phyloP scores from a whole-genome alignment of 2,888 invertebrate species.

The Tolmerus cingulatus region DNA sequence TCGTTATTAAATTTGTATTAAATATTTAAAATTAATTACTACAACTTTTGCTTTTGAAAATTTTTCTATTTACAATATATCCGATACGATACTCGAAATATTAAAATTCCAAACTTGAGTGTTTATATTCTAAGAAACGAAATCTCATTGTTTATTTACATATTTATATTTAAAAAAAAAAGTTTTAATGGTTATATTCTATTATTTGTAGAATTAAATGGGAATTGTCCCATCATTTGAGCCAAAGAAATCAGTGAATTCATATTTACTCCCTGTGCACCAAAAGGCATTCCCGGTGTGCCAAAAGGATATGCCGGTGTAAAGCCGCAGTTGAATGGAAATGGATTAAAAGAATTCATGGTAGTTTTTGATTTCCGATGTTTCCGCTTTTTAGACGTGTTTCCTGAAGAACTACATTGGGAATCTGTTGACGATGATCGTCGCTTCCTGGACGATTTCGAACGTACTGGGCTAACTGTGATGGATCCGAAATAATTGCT shows the following conservation, averaged over 20 bases:
- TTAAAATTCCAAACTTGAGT: too few relatives aligned
- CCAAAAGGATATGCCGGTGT: not conserved
- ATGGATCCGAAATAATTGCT: not conserved
- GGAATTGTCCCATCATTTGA: constrained; percentile 43
- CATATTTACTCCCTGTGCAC: not conserved
- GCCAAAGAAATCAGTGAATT: constrained; percentile 40
- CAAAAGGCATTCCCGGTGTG: not conserved
- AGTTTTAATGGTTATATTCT: not conserved
- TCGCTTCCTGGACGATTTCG: not conserved
- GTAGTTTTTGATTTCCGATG: not conserved
- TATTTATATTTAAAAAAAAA: not conserved
- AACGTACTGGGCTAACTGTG: not conserved
- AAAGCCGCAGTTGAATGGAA: not conserved
- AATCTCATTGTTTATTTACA: too few relatives aligned
- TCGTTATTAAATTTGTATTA: too few relatives aligned
- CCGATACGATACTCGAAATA: too few relatives aligned
- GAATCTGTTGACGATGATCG: not conserved
- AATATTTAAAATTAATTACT: too few relatives aligned
- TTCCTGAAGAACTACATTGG: not conserved
- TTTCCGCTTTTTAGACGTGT: not conserved
- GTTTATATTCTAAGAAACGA: too few relatives aligned
- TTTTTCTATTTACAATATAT: too few relatives aligned
- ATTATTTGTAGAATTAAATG: not conserved
- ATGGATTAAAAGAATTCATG: not conserved
- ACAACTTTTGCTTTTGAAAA: too few relatives aligned